Evolutionary conservation across 1,140 invertebrate species (phyloP).

Genomic region (Frieseomelitta varia): DNA sequence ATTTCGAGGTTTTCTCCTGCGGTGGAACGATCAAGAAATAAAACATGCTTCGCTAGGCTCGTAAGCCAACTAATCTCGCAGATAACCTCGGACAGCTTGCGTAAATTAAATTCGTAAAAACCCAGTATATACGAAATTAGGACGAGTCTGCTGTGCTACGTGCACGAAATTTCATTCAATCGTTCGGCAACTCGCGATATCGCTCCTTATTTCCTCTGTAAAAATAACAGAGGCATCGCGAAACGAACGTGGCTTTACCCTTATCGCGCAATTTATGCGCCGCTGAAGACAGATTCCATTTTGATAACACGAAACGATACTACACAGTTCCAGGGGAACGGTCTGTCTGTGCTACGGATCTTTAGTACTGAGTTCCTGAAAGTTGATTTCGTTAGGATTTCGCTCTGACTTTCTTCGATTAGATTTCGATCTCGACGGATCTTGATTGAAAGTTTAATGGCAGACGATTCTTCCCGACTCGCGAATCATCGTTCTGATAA

Average conservation of each 20-base stretch:
- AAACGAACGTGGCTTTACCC: neutral
- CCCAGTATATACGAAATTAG: conserved; percentile 29
- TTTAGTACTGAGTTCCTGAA: neutral
- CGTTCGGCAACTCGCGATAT: neutral
- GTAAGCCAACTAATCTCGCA: conserved; percentile 55
- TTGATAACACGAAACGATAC: neutral
- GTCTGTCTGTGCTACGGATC: neutral
- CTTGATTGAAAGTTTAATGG: neutral
- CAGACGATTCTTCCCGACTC: no score
- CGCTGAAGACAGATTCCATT: neutral
- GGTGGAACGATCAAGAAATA: neutral
- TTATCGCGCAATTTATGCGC: neutral
- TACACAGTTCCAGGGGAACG: neutral
- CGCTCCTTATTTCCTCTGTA: neutral
- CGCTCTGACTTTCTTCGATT: neutral
- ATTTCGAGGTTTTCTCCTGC: no score
- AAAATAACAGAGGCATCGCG: neutral
- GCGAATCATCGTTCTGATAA: no score
- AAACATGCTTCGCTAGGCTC: conserved; percentile 30
- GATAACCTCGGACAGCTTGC: conserved; percentile 41
- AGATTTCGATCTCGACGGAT: neutral
- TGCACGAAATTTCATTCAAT: neutral
- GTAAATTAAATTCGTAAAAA: conserved; percentile 54
- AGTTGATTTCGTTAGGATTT: neutral
- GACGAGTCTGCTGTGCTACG: conserved; percentile 1